phyloP scores from a whole-genome alignment of 2,113 vertebrate genomes.

The Pao palembangensis region DNA sequence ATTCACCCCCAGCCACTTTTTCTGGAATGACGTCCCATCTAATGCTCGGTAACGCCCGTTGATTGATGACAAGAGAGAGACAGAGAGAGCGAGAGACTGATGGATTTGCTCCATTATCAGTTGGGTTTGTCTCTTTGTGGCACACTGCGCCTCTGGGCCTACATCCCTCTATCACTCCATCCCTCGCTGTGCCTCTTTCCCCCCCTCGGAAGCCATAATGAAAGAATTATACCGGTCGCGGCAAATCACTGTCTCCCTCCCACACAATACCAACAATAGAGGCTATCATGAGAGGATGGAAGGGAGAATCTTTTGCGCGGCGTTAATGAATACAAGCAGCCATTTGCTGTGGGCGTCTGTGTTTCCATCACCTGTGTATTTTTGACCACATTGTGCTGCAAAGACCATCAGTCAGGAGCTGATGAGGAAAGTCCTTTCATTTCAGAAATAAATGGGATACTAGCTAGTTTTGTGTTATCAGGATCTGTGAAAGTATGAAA shows the following conservation, averaged over 20 bases:
- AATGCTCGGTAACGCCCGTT: constrained; percentile 22
- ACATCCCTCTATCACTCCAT: constrained; percentile 31
- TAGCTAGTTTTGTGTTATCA: constrained; percentile 4
- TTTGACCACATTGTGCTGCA: constrained; percentile 11
- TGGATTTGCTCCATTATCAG: constrained; percentile 63
- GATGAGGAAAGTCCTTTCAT: constrained; percentile 8
- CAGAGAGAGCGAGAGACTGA: constrained; percentile 42
- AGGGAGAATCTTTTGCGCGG: constrained; percentile 29
- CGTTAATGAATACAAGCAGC: constrained; percentile 17
- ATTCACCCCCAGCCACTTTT: constrained; percentile 35
- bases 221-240: constrained; percentile 62
- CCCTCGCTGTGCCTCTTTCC: constrained; percentile 23
- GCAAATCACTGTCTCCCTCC: constrained; percentile 52
- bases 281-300: constrained; percentile 44
- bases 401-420: constrained; percentile 16
- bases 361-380: constrained; percentile 48
- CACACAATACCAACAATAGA: constrained; percentile 49
- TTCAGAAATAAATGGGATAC: constrained; percentile 1
- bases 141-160: constrained; percentile 32
- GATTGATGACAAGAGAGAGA: constrained; percentile 27
- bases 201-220: constrained; percentile 62
- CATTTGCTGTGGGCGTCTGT: constrained; percentile 23
- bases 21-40: constrained; percentile 46
- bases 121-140: constrained; percentile 52
- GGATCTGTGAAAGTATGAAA: neutral